Conservation (phyloP, 2,113 vertebrate species). For the Scartelaos histophorus region DNA sequence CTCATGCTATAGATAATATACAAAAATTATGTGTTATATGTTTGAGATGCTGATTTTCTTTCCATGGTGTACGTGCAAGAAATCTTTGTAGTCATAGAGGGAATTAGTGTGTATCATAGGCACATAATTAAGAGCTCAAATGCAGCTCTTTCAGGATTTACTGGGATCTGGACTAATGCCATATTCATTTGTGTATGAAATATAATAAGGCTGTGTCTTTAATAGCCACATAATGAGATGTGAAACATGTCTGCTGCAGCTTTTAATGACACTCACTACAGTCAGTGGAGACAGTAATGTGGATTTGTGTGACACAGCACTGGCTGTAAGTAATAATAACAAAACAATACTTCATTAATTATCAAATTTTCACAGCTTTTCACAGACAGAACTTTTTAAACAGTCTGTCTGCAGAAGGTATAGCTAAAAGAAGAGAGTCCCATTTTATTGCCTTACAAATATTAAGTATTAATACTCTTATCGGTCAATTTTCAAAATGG, state of each 20-base stretch:
- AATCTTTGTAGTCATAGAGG: slow-evolving; percentile 54
- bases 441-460: no score
- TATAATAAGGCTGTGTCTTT: slow-evolving; percentile 16
- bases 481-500: background rate
- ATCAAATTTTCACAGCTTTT: background rate
- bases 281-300: background rate
- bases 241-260: background rate
- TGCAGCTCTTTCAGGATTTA: slow-evolving; percentile 42
- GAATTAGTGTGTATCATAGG: slow-evolving; percentile 40
- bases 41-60: slow-evolving; percentile 32
- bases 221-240: slow-evolving; percentile 1
- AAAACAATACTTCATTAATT: background rate
- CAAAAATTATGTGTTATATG: no score
- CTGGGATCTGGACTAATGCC: slow-evolving; percentile 27
- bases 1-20: no score
- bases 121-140: slow-evolving; percentile 53
- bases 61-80: slow-evolving; percentile 44
- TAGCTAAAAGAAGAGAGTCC: no score
- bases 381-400: background rate
- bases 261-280: slow-evolving; percentile 1
- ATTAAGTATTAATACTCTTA: background rate
- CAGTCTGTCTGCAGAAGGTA: background rate
- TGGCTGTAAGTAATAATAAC: background rate
- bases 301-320: background rate
- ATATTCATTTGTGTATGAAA: slow-evolving; percentile 6